Percentiles rank a stretch among this genome's conserved stretches.
Conservation (phyloP, 2,113 vertebrate species). For the Tachuris rubrigastra region DNA sequence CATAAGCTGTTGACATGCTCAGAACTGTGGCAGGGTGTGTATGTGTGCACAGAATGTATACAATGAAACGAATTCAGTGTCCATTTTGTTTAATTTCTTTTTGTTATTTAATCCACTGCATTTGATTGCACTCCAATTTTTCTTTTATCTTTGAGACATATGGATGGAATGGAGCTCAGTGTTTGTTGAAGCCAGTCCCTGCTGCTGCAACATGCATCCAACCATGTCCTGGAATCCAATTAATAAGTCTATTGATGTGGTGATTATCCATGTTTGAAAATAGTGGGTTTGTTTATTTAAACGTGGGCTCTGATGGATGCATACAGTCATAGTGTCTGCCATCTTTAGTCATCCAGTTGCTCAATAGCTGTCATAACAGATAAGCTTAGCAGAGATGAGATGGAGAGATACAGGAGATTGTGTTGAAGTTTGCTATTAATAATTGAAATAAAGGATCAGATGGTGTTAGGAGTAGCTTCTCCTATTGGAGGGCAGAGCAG, state of each 20-base stretch:
- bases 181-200: slow-evolving; percentile 47
- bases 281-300: slow-evolving; percentile 44
- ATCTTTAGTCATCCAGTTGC: slow-evolving; percentile 55
- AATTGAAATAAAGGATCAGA: background rate
- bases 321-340: slow-evolving; percentile 36
- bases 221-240: slow-evolving; percentile 28
- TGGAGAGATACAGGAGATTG: background rate
- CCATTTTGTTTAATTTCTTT: slow-evolving; percentile 23
- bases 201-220: slow-evolving; percentile 55
- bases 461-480: background rate
- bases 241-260: slow-evolving; percentile 58
- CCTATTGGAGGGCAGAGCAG: background rate
- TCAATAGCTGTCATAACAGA: slow-evolving; percentile 43
- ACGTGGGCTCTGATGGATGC: background rate
- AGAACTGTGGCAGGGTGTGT: background rate
- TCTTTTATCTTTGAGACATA: slow-evolving; percentile 50
- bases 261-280: slow-evolving; percentile 62
- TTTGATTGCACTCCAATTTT: slow-evolving; percentile 23
- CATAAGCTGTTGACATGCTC: background rate
- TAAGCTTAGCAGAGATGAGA: background rate
- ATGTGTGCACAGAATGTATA: background rate
- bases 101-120: slow-evolving; percentile 16
- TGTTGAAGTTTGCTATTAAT: slow-evolving; percentile 23
- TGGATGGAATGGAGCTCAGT: slow-evolving; percentile 20
- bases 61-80: background rate